Evolutionary conservation across 2,797 vertebrate genomes (phyloP).

Genomic region (Myioborus melanocephalus): DNA sequence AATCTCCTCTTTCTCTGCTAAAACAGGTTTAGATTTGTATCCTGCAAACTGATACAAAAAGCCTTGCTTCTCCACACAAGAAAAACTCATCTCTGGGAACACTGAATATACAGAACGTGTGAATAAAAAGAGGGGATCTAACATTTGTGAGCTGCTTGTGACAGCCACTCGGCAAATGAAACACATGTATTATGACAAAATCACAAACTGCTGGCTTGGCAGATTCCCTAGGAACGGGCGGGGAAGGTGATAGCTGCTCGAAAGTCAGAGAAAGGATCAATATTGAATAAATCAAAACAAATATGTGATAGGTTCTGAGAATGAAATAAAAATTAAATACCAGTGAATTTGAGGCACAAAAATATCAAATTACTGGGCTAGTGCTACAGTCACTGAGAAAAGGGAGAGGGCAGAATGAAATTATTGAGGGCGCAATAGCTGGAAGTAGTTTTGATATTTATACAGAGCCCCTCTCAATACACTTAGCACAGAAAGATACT

Average conservation of each 20-base stretch:
- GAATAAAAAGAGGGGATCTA: slow-evolving; percentile 44
- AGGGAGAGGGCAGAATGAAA: slow-evolving; percentile 22
- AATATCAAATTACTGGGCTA: slow-evolving; percentile 58
- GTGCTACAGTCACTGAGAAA: background rate
- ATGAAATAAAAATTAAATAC: slow-evolving; percentile 74
- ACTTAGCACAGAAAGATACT: background rate
- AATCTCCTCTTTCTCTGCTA: background rate
- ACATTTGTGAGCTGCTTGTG: slow-evolving; percentile 63
- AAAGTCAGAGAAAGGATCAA: slow-evolving; percentile 75
- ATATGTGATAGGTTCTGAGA: slow-evolving; percentile 76
- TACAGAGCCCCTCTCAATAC: background rate
- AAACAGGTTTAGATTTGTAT: background rate
- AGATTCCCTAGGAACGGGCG: slow-evolving; percentile 68
- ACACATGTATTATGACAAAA: slow-evolving; percentile 74
- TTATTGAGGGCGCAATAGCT: slow-evolving; percentile 48
- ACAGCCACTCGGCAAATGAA: slow-evolving; percentile 55
- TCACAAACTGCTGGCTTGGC: slow-evolving; percentile 74
- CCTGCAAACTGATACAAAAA: background rate
- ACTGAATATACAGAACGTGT: slow-evolving; percentile 25
- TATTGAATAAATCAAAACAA: slow-evolving; percentile 81
- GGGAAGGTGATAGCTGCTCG: slow-evolving; percentile 73
- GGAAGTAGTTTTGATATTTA: background rate
- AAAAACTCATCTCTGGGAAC: background rate
- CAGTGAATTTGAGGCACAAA: slow-evolving; percentile 53
- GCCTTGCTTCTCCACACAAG: background rate